A percentile compares a stretch with the other conserved stretches of the same genome.
These are phyloP conservation scores for Lophura nycthemera DNA, from an alignment of 2,113 vertebrate species.

Conservation along the genomic window DNA sequence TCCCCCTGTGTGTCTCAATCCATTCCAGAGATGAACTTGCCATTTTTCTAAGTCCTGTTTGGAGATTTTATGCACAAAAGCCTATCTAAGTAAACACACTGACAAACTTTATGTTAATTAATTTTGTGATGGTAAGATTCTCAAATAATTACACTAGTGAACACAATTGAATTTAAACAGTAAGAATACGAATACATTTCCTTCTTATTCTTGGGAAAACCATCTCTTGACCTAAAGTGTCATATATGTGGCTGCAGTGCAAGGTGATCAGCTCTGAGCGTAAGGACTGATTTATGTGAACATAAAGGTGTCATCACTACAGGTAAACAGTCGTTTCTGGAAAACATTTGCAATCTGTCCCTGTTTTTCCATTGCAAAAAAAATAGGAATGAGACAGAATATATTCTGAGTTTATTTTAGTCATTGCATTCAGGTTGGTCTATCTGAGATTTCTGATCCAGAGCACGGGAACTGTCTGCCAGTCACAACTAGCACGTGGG, in stretches of 20 bases:
- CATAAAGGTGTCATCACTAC: not conserved
- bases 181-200: not conserved
- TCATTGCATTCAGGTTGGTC: not conserved
- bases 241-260: not conserved
- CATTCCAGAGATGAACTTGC: not conserved
- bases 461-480: not conserved
- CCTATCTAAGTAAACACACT: not conserved
- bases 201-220: not conserved
- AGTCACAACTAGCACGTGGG: not conserved
- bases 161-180: not conserved
- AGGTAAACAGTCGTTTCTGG: not conserved
- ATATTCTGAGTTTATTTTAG: not conserved
- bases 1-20: not conserved
- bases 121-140: not conserved
- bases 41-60: not conserved
- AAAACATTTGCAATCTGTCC: not conserved
- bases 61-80: constrained; percentile 4
- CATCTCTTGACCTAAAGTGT: not conserved
- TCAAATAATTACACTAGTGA: not conserved
- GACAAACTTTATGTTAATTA: constrained; percentile 10
- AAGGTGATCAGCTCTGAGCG: not conserved
- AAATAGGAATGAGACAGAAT: not conserved
- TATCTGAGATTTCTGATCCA: not conserved
- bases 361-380: not conserved
- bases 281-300: not conserved